A percentile compares a stretch with the other conserved stretches of the same genome.
phyloP scores from a whole-genome alignment of 2,888 invertebrate species.

The Rhopalosiphum nymphaeae region DNA sequence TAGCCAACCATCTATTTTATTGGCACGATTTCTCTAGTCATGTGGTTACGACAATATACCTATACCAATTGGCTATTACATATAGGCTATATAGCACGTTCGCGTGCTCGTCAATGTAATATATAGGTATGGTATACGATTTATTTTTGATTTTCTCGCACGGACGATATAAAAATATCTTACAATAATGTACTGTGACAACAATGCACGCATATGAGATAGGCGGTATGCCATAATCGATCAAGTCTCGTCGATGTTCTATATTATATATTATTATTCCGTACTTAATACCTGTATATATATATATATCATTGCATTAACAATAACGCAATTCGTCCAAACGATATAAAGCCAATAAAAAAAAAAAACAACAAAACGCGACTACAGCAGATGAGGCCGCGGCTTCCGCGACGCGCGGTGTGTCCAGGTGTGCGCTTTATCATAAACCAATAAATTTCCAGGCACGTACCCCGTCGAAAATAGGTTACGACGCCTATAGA shows the following conservation, averaged over 20 bases:
- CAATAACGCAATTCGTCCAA: slow-evolving; percentile 51
- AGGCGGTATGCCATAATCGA: neutral
- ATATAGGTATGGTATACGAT: neutral
- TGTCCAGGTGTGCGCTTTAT: slow-evolving; percentile 59
- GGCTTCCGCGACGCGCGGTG: neutral
- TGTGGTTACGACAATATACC: neutral
- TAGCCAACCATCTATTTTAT: neutral
- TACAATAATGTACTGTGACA: neutral
- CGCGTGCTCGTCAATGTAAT: neutral
- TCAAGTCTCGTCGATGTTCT: neutral
- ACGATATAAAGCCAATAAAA: slow-evolving; percentile 20
- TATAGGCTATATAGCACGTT: neutral
- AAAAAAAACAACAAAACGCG: neutral
- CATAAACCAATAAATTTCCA: slow-evolving; percentile 58
- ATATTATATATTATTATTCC: slow-evolving; percentile 12
- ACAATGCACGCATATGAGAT: neutral
- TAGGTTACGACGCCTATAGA: slow-evolving; percentile 23
- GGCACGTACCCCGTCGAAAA: slow-evolving; percentile 56
- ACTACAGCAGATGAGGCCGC: neutral
- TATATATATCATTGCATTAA: neutral
- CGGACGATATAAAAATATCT: neutral
- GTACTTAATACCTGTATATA: neutral
- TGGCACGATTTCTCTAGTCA: neutral
- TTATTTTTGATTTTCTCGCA: neutral
- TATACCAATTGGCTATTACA: neutral